A percentile compares a stretch with the other conserved stretches of the same genome.
Evolutionary conservation across 1,140 invertebrate species (phyloP).

Genomic region (Cotesia vestalis): DNA sequence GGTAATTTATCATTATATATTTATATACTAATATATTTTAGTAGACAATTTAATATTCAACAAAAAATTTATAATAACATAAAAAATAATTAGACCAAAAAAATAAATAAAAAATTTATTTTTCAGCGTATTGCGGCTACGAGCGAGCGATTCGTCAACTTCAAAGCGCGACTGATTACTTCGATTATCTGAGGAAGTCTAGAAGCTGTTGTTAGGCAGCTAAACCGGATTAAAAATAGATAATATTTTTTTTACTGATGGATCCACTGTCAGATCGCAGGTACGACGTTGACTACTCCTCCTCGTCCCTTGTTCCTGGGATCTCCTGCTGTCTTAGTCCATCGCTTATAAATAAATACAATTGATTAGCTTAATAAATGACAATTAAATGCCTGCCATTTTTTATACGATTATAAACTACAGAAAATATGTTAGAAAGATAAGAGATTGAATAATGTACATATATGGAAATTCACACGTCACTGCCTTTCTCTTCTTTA

Average conservation of each 20-base stretch:
- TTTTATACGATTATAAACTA: no score
- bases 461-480: no score
- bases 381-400: no score
- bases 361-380: no score
- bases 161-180: slow-evolving; percentile 88
- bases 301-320: slow-evolving; percentile 63
- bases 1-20: no score
- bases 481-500: no score
- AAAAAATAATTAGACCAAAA: no score
- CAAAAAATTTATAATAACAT: no score
- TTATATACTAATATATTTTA: no score
- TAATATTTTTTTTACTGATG: slow-evolving; percentile 8
- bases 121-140: slow-evolving; percentile 82
- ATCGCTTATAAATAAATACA: background rate
- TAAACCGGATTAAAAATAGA: background rate
- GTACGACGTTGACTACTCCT: slow-evolving; percentile 54
- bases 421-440: no score
- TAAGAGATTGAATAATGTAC: no score
- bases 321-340: slow-evolving; percentile 36
- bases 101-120: slow-evolving; percentile 18
- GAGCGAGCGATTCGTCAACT: slow-evolving; percentile 88
- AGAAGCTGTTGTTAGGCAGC: background rate
- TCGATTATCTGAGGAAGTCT: slow-evolving; percentile 76
- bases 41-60: no score
- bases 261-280: slow-evolving; percentile 46